Conservation (phyloP, 2,888 invertebrate species). For the Mythimna vitellina region DNA sequence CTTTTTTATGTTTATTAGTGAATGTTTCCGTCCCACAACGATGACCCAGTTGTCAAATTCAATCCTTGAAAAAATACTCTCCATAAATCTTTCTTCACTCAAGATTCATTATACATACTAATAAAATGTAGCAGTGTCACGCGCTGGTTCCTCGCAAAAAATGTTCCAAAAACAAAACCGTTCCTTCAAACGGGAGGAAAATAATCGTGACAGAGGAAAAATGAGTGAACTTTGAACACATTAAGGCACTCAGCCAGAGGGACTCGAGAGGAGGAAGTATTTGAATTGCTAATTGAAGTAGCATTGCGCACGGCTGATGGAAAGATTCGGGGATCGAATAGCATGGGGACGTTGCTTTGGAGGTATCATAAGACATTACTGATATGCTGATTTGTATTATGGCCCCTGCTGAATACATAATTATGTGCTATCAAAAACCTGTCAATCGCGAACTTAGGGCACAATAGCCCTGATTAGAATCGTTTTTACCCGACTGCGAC, state of each 20-base stretch:
- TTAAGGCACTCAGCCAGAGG: conserved; percentile 56
- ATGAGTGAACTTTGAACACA: conserved; percentile 53
- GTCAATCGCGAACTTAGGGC: no score
- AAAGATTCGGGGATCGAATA: conserved; percentile 45
- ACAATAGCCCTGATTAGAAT: no score
- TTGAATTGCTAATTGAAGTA: conserved; percentile 79
- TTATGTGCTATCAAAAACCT: background rate
- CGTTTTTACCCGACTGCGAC: no score
- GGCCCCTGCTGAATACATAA: background rate
- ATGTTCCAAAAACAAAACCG: conserved; percentile 13
- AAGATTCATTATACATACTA: conserved; percentile 5
- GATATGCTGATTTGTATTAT: background rate
- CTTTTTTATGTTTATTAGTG: background rate
- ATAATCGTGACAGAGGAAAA: conserved; percentile 48
- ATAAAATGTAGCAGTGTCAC: conserved; percentile 36
- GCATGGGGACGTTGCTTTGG: conserved; percentile 1
- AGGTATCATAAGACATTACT: background rate
- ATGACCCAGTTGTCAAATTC: background rate
- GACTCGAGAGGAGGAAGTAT: conserved; percentile 60
- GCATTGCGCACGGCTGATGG: conserved; percentile 52
- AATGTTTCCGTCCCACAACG: background rate
- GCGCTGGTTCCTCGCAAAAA: conserved; percentile 7
- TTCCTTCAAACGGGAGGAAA: conserved; percentile 34
- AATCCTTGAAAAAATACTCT: background rate
- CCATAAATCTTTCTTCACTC: background rate